A percentile compares a stretch with the other conserved stretches of the same genome.
These are phyloP conservation scores for Sylvietta virens DNA, from an alignment of 2,113 vertebrate species.

Conservation along the genomic window DNA sequence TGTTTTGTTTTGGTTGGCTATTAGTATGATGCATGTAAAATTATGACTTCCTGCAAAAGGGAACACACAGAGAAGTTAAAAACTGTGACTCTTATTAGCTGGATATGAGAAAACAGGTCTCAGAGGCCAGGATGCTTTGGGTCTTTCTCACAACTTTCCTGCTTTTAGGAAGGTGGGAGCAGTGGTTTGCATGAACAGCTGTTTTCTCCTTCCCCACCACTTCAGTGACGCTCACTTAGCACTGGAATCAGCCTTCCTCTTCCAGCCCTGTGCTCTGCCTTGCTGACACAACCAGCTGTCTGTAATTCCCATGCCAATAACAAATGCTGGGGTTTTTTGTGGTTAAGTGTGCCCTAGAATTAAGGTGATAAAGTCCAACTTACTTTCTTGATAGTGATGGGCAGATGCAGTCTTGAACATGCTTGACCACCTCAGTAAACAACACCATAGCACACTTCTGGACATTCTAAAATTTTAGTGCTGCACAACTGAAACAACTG, in stretches of 20 bases:
- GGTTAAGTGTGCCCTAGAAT: neutral
- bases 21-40: neutral
- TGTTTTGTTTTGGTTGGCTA: neutral
- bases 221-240: neutral
- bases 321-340: neutral
- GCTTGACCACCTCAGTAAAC: neutral
- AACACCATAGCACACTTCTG: neutral
- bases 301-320: neutral
- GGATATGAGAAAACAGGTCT: neutral
- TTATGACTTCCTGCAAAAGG: neutral
- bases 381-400: neutral
- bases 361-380: neutral
- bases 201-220: neutral
- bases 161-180: neutral
- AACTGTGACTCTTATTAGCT: neutral
- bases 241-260: neutral
- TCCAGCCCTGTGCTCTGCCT: neutral
- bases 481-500: neutral
- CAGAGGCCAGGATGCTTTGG: neutral
- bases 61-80: neutral
- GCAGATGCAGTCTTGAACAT: neutral
- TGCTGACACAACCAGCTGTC: neutral
- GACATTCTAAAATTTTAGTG: neutral
- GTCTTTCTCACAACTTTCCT: neutral
- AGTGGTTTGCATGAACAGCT: neutral